Evolutionary conservation across 2,888 invertebrate species (phyloP).

Genomic region (Nomada fucata): DNA sequence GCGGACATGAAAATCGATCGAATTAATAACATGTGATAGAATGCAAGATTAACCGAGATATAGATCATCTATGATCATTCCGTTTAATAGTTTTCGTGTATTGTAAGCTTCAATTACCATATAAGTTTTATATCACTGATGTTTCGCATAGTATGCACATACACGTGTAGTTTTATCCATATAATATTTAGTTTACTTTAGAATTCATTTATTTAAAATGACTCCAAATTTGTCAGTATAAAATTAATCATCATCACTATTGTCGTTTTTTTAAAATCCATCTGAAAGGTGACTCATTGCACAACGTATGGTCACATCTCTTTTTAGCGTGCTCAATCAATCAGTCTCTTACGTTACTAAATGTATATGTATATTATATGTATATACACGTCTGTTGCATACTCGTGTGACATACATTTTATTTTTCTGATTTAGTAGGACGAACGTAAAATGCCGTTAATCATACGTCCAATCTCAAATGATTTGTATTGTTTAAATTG

Average conservation of each 20-base stretch:
- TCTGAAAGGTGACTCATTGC: constrained; percentile 18
- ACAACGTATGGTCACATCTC: constrained; percentile 13
- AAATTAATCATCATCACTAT: background rate
- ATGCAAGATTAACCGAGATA: constrained; percentile 1
- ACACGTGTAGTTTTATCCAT: background rate
- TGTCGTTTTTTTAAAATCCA: background rate
- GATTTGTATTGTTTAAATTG: background rate
- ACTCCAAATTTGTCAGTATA: background rate
- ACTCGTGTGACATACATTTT: constrained; percentile 30
- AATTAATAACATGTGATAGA: constrained; percentile 14
- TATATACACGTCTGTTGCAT: background rate
- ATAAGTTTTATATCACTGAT: too few relatives aligned
- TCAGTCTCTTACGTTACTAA: constrained; percentile 15
- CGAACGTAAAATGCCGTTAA: background rate
- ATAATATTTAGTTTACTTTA: background rate
- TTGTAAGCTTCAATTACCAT: background rate
- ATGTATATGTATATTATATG: background rate
- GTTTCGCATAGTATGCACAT: background rate
- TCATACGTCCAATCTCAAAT: background rate
- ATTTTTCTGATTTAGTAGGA: background rate
- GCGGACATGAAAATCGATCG: constrained; percentile 38
- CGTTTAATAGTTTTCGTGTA: background rate
- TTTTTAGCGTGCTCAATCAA: constrained; percentile 24
- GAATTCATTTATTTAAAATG: background rate
- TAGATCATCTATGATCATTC: constrained; percentile 7